These are phyloP conservation scores for Tragelaphus buxtoni DNA, from an alignment of 2,113 vertebrate species.

Conservation along the genomic window DNA sequence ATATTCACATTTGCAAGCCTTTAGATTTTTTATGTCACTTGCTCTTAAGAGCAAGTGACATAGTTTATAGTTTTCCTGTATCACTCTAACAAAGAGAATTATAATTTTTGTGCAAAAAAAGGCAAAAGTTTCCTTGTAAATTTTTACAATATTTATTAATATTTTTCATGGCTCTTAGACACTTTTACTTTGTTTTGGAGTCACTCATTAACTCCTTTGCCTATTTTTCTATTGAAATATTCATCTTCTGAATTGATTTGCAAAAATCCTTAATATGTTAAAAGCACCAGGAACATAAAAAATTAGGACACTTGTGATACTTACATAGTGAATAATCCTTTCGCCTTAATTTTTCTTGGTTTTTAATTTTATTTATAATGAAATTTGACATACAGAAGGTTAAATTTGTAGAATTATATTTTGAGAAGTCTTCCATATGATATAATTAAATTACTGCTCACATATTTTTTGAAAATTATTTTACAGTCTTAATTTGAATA, in stretches of 20 bases:
- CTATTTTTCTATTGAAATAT: background rate
- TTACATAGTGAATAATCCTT: background rate
- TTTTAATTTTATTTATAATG: background rate
- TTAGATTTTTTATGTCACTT: constrained; percentile 12
- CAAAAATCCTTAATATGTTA: background rate
- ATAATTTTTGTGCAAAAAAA: no score
- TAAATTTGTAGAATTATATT: background rate
- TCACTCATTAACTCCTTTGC: no score
- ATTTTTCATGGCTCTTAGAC: no score
- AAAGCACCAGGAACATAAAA: background rate
- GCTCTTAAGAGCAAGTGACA: background rate
- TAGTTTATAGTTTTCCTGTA: background rate
- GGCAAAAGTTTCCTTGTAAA: no score
- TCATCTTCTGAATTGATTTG: background rate
- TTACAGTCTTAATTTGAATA: background rate
- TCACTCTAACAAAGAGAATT: background rate
- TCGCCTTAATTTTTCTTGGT: background rate
- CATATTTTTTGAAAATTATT: background rate
- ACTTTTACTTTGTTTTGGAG: no score
- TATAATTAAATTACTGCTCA: background rate
- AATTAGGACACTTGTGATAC: background rate
- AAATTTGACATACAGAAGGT: background rate
- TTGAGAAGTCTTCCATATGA: background rate
- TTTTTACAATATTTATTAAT: no score
- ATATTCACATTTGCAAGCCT: background rate